phyloP scores from a whole-genome alignment of 2,113 vertebrate genomes.

The Otis tarda region DNA sequence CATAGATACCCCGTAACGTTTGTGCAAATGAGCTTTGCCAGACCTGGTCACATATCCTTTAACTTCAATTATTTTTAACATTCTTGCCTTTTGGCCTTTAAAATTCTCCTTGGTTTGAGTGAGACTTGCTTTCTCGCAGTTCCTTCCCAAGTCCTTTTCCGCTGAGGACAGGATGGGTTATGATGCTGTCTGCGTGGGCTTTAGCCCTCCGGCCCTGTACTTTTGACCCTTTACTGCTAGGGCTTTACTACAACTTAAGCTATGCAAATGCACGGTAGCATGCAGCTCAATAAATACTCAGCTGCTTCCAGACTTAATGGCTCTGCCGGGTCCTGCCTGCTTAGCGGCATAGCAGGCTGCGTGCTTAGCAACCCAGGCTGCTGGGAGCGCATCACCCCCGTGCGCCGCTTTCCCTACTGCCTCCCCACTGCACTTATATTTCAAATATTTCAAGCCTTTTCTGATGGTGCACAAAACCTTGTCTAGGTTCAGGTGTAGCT shows the following conservation, averaged over 20 bases:
- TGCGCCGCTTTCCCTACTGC: neutral
- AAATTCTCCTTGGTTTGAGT: neutral
- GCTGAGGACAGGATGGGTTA: neutral
- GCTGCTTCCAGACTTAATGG: constrained; percentile 26
- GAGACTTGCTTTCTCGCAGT: neutral
- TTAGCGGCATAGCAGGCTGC: neutral
- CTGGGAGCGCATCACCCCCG: accelerated
- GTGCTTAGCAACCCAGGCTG: constrained; percentile 40
- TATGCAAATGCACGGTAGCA: constrained; percentile 27
- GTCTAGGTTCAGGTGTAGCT: neutral
- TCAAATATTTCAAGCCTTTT: neutral
- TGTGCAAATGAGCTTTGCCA: neutral
- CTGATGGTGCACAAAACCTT: neutral
- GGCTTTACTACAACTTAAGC: constrained; percentile 21
- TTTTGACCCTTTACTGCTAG: constrained; percentile 40
- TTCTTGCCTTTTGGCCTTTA: neutral
- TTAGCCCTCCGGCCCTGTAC: constrained; percentile 14
- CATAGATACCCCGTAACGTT: neutral
- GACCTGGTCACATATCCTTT: neutral
- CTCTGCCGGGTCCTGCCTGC: neutral
- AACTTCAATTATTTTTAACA: neutral
- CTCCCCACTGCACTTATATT: accelerated
- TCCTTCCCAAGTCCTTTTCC: neutral
- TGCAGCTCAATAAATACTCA: constrained; percentile 30
- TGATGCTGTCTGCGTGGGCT: neutral